Conservation (phyloP, 2,888 invertebrate species). For the Stratiomys singularior region DNA sequence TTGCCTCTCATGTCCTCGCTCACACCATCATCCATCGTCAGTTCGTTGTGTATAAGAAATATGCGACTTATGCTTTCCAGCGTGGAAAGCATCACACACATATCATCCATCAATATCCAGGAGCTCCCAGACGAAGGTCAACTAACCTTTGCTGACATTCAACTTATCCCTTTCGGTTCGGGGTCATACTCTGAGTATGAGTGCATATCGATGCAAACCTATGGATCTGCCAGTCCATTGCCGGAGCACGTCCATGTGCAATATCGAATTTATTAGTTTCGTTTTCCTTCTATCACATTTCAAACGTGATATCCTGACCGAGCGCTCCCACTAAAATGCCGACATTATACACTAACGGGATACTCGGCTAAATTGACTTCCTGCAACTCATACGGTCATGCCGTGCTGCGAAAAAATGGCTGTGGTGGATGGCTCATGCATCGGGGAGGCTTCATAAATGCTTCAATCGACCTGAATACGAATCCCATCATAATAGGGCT, state of each 20-base stretch:
- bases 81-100: not conserved
- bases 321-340: slow-evolving; percentile 19
- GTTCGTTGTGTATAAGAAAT: too few relatives aligned
- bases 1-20: too few relatives aligned
- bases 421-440: slow-evolving; percentile 37
- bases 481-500: slow-evolving; percentile 26
- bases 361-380: slow-evolving; percentile 45
- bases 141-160: not conserved
- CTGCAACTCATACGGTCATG: slow-evolving; percentile 21
- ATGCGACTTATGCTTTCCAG: too few relatives aligned
- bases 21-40: too few relatives aligned
- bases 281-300: slow-evolving; percentile 52
- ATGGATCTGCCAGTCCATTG: slow-evolving; percentile 4
- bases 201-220: slow-evolving; percentile 1
- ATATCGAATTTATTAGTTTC: slow-evolving; percentile 52
- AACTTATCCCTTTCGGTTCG: slow-evolving; percentile 1
- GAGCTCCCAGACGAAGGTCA: slow-evolving; percentile 14
- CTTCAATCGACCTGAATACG: slow-evolving; percentile 19
- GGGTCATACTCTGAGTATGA: slow-evolving; percentile 18
- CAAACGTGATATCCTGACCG: slow-evolving; percentile 50
- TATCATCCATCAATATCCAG: not conserved
- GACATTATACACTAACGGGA: slow-evolving; percentile 41
- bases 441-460: slow-evolving; percentile 11
- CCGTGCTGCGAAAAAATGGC: slow-evolving; percentile 27
- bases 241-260: slow-evolving; percentile 49